Conservation (phyloP, 2,797 vertebrate species). For the Crypturellus tataupa region DNA sequence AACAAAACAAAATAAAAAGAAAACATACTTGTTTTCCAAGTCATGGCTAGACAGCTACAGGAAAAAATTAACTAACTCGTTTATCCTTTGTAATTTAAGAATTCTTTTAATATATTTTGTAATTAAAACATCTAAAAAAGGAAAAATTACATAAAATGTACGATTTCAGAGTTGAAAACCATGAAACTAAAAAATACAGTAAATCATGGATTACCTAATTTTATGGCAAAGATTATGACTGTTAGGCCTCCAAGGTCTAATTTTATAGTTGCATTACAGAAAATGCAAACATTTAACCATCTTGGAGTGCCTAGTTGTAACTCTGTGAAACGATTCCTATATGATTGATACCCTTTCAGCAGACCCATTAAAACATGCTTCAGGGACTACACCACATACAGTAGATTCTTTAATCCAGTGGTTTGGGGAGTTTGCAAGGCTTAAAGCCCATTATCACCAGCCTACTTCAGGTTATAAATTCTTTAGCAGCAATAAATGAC, state of each 20-base stretch:
- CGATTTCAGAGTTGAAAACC: background rate
- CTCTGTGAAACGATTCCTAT: background rate
- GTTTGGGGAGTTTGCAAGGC: slow-evolving; percentile 39
- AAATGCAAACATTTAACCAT: slow-evolving; percentile 27
- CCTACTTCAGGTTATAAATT: slow-evolving; percentile 60
- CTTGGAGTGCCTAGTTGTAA: background rate
- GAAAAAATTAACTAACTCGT: background rate
- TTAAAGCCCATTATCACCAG: slow-evolving; percentile 48
- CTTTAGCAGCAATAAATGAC: slow-evolving; percentile 49
- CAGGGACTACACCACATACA: slow-evolving; percentile 35
- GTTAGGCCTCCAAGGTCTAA: background rate
- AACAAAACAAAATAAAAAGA: background rate
- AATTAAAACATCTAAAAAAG: background rate
- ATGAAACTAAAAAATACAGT: background rate
- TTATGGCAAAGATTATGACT: background rate
- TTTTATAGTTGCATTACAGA: background rate
- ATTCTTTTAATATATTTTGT: background rate
- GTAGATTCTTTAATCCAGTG: slow-evolving; percentile 52
- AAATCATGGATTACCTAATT: background rate
- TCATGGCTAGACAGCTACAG: background rate
- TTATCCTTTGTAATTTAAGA: background rate
- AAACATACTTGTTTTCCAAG: background rate
- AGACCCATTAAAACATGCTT: slow-evolving; percentile 58
- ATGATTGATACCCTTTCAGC: slow-evolving; percentile 55
- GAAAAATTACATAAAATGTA: background rate